Base-by-base conservation (phyloP, 1,140 invertebrate species). In the Polypedilum pembai region DNA sequence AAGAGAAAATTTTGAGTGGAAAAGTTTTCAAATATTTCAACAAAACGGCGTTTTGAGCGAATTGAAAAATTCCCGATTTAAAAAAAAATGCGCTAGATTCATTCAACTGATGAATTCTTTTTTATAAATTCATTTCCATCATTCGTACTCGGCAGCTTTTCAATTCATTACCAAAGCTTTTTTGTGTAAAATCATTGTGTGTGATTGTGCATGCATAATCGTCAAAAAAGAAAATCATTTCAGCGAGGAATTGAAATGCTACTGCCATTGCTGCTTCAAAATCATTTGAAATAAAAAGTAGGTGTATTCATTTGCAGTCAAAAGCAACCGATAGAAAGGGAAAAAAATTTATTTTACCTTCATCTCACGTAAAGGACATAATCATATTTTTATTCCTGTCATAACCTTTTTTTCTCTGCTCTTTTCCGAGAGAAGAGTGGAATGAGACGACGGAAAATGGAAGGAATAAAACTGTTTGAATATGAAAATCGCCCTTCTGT, bases 201-300 rank as follows among this genome's bases (percentile, higher is more conserved):
- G 41, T 45, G 45, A 56, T 56, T 56, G 45, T 56, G 45, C n/a
- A 69, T 69, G 65, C 65, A 69, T 20, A 69, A 69, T 69, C 65
- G 17, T 20, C 17, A 69, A 10, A 18, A 69, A 18, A 18, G 20
- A 66, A 66, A 66, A 17, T 12, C n/a, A 66, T 17, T 20, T 20
- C 8, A 45, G 41, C 8, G 41, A 3, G 12, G n/a, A 56, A 56
- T 56, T 56, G 45, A 56, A 56, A n/a, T 56, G 45, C 45, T 33
- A 1, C 5, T 33, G 1, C 24, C 5, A 33, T 5, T 33, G 5
- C 24, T 33, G 24, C 12, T 15, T 12, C 45, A 56, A 56, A 56
- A 56, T 56, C 10, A 56, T 69, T 56, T 8, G 20, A n/a, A 21
- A 69, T 18, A 69, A 69, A 18, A 69, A 18, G 1, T 18, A 69